A percentile compares a stretch with the other conserved stretches of the same genome.
Evolutionary conservation across 1,140 invertebrate species (phyloP).

Genomic region (Drosophila jambulina): DNA sequence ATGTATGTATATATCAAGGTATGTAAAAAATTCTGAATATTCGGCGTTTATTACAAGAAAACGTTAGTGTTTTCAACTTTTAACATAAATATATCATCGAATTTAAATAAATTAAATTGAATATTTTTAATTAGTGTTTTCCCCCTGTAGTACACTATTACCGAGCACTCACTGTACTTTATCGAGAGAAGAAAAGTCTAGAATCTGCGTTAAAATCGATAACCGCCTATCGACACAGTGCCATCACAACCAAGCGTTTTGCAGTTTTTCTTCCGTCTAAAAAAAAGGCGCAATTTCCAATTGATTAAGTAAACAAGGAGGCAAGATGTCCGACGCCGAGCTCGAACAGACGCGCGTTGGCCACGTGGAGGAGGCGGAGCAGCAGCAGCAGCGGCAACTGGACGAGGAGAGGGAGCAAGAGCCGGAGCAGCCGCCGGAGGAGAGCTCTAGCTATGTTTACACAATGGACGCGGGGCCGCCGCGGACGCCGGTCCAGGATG

Average conservation of each 20-base stretch:
- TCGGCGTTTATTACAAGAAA: no score
- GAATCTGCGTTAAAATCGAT: background rate
- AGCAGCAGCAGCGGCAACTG: background rate
- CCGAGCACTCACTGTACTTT: background rate
- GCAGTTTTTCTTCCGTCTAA: conserved; percentile 1
- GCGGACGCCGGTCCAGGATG: conserved; percentile 53
- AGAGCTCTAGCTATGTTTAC: conserved; percentile 1
- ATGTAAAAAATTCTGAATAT: no score
- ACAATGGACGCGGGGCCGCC: conserved; percentile 12
- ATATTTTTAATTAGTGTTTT: no score
- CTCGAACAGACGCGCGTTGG: conserved; percentile 22
- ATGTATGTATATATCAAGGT: no score
- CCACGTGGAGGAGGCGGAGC: conserved; percentile 10
- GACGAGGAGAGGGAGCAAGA: background rate
- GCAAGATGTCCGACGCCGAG: conserved; percentile 24
- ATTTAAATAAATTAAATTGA: no score
- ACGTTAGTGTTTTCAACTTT: no score
- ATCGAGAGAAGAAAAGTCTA: background rate
- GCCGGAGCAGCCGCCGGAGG: background rate
- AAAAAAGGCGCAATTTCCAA: background rate
- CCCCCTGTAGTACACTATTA: background rate
- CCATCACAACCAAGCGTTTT: conserved; percentile 7
- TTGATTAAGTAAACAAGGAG: background rate
- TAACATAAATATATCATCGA: no score
- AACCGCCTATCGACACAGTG: background rate